Conservation (phyloP, 2,797 vertebrate species). For the Sebastes dallii region DNA sequence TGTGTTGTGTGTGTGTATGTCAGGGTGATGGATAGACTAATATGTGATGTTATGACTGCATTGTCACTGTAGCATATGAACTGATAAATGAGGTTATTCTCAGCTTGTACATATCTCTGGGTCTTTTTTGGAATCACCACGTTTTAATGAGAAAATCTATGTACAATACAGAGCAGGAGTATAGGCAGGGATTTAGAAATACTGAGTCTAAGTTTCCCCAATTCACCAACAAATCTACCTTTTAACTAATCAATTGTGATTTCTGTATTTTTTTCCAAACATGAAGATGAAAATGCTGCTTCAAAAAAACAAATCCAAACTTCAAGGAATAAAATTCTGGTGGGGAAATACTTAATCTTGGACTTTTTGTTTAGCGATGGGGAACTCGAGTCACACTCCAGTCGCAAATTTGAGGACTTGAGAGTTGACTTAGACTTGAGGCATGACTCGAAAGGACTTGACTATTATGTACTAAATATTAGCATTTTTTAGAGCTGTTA, state of each 20-base stretch:
- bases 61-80: slow-evolving; percentile 26
- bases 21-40: slow-evolving; percentile 56
- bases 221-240: not conserved
- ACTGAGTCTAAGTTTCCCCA: not conserved
- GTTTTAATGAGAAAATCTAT: not conserved
- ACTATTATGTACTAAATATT: no score
- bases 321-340: not conserved
- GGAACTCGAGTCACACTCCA: no score
- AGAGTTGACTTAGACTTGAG: no score
- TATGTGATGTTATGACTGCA: slow-evolving; percentile 39
- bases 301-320: not conserved
- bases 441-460: no score
- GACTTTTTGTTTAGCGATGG: no score
- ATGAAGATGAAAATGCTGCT: not conserved
- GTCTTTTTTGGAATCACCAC: not conserved
- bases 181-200: not conserved
- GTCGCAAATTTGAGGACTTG: no score
- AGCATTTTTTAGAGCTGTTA: no score
- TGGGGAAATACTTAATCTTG: not conserved
- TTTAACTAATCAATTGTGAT: not conserved
- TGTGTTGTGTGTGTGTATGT: slow-evolving; percentile 7
- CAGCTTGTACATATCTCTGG: not conserved
- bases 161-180: not conserved
- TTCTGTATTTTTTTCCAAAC: not conserved
- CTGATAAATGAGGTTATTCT: slow-evolving; percentile 46